Percentiles rank a stretch among this genome's conserved stretches.
phyloP scores from a whole-genome alignment of 2,113 vertebrate genomes.

The Chaetops frenatus region DNA sequence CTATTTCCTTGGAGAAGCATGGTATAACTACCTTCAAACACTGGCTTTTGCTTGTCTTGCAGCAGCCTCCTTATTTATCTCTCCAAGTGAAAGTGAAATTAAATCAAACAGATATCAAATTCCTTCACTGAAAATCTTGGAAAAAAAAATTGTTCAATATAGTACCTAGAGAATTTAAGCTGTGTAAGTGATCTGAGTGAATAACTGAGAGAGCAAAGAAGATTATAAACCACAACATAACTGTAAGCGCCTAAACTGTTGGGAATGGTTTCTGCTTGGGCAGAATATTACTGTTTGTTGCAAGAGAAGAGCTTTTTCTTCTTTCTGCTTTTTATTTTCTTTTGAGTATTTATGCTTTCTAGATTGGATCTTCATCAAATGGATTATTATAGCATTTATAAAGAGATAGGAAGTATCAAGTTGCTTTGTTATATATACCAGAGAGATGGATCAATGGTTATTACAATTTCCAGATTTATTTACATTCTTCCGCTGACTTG shows the following conservation, averaged over 20 bases:
- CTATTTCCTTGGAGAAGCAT: neutral
- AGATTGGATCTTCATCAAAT: neutral
- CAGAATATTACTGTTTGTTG: neutral
- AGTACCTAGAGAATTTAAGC: neutral
- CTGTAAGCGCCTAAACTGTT: neutral
- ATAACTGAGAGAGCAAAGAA: neutral
- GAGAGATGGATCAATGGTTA: neutral
- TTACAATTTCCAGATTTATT: conserved; percentile 10
- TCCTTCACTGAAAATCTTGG: neutral
- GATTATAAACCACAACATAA: neutral
- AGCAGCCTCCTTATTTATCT: neutral
- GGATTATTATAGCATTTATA: neutral
- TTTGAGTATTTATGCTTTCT: neutral
- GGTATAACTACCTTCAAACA: neutral
- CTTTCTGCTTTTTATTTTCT: neutral
- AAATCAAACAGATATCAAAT: neutral
- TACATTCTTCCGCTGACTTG: neutral
- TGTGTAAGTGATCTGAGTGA: neutral
- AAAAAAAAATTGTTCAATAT: neutral
- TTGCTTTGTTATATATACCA: neutral
- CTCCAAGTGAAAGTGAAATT: neutral
- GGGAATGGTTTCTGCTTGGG: neutral
- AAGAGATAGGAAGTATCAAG: neutral
- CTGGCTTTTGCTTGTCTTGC: neutral
- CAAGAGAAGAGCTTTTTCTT: neutral